Conservation (phyloP, 53 echinoderm and acorn worm genomes). For the Arbacia lixula region DNA sequence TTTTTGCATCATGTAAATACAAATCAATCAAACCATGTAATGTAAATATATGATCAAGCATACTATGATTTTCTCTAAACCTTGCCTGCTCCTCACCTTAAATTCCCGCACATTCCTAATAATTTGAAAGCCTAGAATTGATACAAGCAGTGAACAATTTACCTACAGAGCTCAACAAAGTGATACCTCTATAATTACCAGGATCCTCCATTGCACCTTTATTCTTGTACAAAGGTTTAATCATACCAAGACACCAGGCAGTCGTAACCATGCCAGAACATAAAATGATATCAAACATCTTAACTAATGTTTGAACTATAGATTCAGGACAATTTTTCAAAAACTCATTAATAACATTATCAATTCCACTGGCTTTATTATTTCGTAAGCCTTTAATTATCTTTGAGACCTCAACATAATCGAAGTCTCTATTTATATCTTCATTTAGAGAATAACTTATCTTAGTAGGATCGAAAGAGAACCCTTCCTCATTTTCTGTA, state of each 20-base stretch:
- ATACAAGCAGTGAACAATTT: constrained; percentile 8
- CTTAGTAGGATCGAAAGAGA: no score
- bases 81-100: not conserved
- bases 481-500: no score
- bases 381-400: no score
- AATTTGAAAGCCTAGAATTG: not conserved
- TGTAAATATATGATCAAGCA: not conserved
- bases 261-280: not conserved
- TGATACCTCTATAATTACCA: constrained; percentile 39
- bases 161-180: constrained; percentile 7
- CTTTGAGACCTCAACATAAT: no score
- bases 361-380: not conserved
- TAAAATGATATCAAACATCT: constrained; percentile 24
- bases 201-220: constrained; percentile 10
- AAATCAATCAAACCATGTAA: not conserved
- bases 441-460: no score
- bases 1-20: not conserved
- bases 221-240: constrained; percentile 35
- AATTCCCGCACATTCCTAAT: not conserved
- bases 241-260: not conserved
- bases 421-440: no score
- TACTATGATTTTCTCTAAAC: not conserved
- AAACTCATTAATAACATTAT: constrained; percentile 6
- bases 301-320: not conserved
- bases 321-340: not conserved